Evolutionary conservation across 2,797 vertebrate genomes (phyloP), one percentile per base, ranked within the genome.

Genomic region (Ispidina lecontei): DNA sequence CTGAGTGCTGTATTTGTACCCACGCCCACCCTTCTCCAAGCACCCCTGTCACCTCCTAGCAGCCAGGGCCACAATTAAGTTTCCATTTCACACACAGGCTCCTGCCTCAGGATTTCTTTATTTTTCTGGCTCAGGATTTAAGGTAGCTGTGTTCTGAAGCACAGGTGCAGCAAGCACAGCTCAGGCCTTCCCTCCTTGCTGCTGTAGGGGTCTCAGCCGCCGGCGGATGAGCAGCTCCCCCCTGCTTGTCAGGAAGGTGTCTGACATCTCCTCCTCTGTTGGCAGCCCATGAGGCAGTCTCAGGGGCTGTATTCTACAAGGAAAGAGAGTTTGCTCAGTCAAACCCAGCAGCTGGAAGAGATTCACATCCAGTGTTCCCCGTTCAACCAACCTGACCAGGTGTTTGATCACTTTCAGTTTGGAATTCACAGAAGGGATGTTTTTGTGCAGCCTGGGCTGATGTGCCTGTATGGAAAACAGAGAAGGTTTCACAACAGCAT

Each of bases 381-480:
- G 78, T 16, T 19, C 59, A 64, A 97, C 98, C 96, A 97, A 99
- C 99, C 98, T 98, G 76, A 99, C 97, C 73, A 99, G 98, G 93
- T 99, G 99, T 93, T 99, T 99, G 81, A 99, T 90, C 56, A 98
- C 90, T 96, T 99, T 99, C 89, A 99, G 96, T 54, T 95, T 98
- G 90, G 76, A 93, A 69, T 99, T 99, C 93, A 99, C 98, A 6
- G 99, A 97, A 71, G 98, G 98, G 80, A 98, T 99, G 73, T 99
- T 99, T 98, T 99, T 99, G 95, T 99, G 99, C 83, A 99, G 98
- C 69, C 98, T 97, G 51, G 99, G 98, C 17, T 91, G 92, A 41
- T 98, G 97, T 2, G 98, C 97, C 99, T 99, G 64, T 3, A 47
- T 56, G 62, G 90, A 39, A 5, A 20, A 94, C 1, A 90, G 63